These are phyloP conservation scores for Latrodectus elegans DNA, from an alignment of 2,888 invertebrate species.

Conservation along the genomic window DNA sequence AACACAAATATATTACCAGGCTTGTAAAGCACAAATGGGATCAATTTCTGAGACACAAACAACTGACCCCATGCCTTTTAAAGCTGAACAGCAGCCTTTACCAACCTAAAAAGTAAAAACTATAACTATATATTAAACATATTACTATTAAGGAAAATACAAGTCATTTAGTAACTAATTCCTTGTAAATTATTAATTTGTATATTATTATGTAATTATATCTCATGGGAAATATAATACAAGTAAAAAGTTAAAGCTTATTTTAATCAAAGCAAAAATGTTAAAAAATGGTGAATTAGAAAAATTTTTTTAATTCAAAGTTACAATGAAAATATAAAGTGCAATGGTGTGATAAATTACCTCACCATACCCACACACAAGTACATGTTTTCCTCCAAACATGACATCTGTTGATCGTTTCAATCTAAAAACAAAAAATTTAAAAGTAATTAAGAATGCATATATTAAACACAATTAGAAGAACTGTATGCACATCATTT, in stretches of 20 bases:
- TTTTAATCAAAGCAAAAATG: too few species aligned
- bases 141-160: not conserved
- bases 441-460: too few species aligned
- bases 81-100: conserved; percentile 95
- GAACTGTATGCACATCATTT: too few species aligned
- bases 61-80: conserved; percentile 95
- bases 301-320: too few species aligned
- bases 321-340: not conserved
- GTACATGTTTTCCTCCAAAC: conserved; percentile 98
- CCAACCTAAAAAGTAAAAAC: conserved; percentile 80
- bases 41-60: conserved; percentile 96
- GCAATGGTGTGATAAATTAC: conserved; percentile 71
- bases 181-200: too few species aligned
- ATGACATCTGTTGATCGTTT: conserved; percentile 95
- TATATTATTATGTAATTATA: too few species aligned
- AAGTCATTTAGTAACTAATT: too few species aligned
- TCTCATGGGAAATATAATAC: too few species aligned
- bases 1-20: conserved; percentile 79
- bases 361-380: conserved; percentile 97
- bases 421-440: conserved; percentile 78
- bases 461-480: too few species aligned
- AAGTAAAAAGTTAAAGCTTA: too few species aligned
- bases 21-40: conserved; percentile 97
- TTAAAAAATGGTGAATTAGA: too few species aligned
- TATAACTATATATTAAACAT: conserved; percentile 29